phyloP scores from a whole-genome alignment of 2,888 invertebrate genomes.

The Perdita meconis region DNA sequence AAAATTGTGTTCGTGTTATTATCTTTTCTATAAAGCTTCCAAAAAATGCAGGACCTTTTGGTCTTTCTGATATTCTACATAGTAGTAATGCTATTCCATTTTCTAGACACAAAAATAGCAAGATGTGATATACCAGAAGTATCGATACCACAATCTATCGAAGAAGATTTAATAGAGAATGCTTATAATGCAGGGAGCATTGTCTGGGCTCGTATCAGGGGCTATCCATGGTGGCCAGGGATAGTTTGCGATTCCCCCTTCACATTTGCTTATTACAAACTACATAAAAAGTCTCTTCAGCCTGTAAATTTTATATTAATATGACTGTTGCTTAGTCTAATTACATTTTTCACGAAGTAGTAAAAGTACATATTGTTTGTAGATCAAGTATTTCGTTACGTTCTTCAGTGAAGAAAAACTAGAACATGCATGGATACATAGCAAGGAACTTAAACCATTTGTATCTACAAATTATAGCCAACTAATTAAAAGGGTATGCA shows the following conservation, averaged over 20 bases:
- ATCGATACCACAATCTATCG: constrained; percentile 83
- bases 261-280: constrained; percentile 60
- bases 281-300: constrained; percentile 23
- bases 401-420: constrained; percentile 84
- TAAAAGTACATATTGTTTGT: constrained; percentile 71
- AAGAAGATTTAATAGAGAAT: constrained; percentile 86
- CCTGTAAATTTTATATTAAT: constrained; percentile 52
- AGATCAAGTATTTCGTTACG: constrained; percentile 86
- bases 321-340: background rate
- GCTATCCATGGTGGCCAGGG: constrained; percentile 90
- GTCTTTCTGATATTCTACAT: too few species aligned
- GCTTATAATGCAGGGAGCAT: constrained; percentile 88
- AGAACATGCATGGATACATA: constrained; percentile 85
- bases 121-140: constrained; percentile 86
- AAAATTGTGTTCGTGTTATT: too few species aligned
- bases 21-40: too few species aligned
- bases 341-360: background rate
- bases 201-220: constrained; percentile 87
- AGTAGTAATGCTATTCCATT: constrained; percentile 1
- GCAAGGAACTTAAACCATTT: constrained; percentile 81
- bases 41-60: too few species aligned
- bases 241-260: constrained; percentile 90
- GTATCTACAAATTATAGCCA: constrained; percentile 2
- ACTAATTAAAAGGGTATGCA: constrained; percentile 46
- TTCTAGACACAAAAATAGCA: constrained; percentile 84